These are phyloP conservation scores for Apamea anceps DNA, from an alignment of 2,888 invertebrate species.

Conservation along the genomic window DNA sequence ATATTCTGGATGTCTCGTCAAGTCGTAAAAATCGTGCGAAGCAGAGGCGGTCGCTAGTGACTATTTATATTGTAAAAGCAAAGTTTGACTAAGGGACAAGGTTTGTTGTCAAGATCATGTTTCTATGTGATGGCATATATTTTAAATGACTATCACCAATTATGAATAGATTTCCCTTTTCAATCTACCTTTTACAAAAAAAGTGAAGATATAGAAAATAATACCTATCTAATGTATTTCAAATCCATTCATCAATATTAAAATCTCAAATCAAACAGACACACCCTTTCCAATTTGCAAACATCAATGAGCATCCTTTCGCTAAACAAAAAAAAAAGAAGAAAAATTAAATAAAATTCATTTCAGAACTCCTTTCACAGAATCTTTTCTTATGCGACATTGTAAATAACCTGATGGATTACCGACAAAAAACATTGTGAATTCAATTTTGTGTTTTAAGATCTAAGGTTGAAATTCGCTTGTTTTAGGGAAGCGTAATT, in stretches of 20 bases:
- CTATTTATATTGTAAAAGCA: too few relatives aligned
- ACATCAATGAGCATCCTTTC: conserved; percentile 71
- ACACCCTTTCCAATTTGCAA: conserved; percentile 66
- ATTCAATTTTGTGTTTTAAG: conserved; percentile 47
- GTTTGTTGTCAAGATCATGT: too few relatives aligned
- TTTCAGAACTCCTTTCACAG: conserved; percentile 82
- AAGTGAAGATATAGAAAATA: not conserved
- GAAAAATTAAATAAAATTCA: conserved; percentile 82
- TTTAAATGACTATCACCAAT: too few relatives aligned
- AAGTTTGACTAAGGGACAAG: too few relatives aligned
- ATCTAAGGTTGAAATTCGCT: conserved; percentile 49
- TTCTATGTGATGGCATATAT: too few relatives aligned
- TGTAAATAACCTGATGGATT: conserved; percentile 82
- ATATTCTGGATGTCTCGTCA: too few relatives aligned
- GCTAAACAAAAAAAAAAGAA: conserved; percentile 71
- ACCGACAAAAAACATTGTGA: conserved; percentile 34
- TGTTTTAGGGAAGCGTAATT: conserved; percentile 37
- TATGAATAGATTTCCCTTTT: not conserved
- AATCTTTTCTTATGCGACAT: conserved; percentile 77
- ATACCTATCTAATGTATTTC: not conserved
- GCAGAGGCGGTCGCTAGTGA: too few relatives aligned
- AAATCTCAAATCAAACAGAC: conserved; percentile 54
- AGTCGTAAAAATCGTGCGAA: too few relatives aligned
- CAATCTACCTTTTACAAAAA: not conserved
- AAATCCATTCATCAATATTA: conserved; percentile 43